Conservation (phyloP, 2,113 vertebrate species). For the Apeltes quadracus region DNA sequence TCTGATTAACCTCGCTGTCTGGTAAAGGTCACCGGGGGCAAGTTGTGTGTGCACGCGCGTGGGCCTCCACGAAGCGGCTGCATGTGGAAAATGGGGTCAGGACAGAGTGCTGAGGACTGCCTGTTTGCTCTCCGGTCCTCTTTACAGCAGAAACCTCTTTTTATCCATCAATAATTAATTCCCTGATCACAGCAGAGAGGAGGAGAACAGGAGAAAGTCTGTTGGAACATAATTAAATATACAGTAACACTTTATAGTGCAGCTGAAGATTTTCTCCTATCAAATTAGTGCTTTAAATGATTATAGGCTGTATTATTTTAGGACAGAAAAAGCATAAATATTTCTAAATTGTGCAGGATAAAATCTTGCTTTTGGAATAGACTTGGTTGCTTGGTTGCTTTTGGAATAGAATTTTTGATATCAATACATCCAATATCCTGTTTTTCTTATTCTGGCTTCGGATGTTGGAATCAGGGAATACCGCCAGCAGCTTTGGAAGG, state of each 20-base stretch:
- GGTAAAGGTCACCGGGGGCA: conserved; percentile 41
- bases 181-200: conserved; percentile 39
- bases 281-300: neutral
- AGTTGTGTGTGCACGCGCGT: conserved; percentile 7
- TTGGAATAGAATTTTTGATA: neutral
- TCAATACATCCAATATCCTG: neutral
- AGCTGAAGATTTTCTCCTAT: neutral
- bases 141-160: conserved; percentile 63
- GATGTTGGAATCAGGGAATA: neutral
- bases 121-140: conserved; percentile 37
- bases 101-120: conserved; percentile 9
- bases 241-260: neutral
- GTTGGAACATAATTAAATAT: conserved; percentile 23
- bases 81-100: conserved; percentile 44
- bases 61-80: conserved; percentile 6
- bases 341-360: neutral
- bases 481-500: neutral
- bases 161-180: conserved; percentile 69
- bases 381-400: too few relatives aligned
- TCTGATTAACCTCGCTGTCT: conserved; percentile 1
- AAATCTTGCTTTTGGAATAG: too few relatives aligned
- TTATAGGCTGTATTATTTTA: neutral
- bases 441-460: neutral
- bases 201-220: conserved; percentile 7
- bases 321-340: neutral